A percentile compares a stretch with the other conserved stretches of the same genome.
Conservation (phyloP, 2,113 vertebrate genomes). For the Galbula dea region DNA sequence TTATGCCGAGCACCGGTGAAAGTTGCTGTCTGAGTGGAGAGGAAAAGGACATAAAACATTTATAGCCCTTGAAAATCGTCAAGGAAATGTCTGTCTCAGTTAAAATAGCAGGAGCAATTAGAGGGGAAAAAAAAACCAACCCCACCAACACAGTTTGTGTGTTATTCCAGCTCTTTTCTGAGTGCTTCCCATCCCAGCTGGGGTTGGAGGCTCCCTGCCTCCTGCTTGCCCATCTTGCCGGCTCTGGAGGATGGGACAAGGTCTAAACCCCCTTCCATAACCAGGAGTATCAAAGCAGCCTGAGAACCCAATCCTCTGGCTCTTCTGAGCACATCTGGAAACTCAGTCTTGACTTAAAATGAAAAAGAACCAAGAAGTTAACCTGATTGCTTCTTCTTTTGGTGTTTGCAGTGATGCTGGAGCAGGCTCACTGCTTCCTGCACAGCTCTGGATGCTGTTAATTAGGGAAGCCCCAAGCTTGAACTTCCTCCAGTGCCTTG, state of each 20-base stretch:
- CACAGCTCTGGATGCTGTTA: neutral
- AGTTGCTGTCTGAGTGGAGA: neutral
- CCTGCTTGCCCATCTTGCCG: neutral
- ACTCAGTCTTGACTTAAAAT: neutral
- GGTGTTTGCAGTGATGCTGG: neutral
- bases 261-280: neutral
- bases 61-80: neutral
- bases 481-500: neutral
- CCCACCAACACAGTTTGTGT: accelerated
- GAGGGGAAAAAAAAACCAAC: neutral
- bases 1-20: neutral
- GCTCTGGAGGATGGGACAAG: neutral
- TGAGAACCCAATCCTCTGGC: accelerated
- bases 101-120: slow-evolving; percentile 26
- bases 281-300: neutral
- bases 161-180: neutral
- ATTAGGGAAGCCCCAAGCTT: neutral
- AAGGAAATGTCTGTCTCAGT: slow-evolving; percentile 10
- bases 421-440: neutral
- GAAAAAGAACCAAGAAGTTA: neutral
- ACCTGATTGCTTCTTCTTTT: neutral
- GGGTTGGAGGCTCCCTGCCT: neutral
- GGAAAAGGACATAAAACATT: slow-evolving; percentile 31
- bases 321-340: no score
- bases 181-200: neutral